phyloP scores from a whole-genome alignment of 2,888 invertebrate genomes.

The Dendrolimus houi region DNA sequence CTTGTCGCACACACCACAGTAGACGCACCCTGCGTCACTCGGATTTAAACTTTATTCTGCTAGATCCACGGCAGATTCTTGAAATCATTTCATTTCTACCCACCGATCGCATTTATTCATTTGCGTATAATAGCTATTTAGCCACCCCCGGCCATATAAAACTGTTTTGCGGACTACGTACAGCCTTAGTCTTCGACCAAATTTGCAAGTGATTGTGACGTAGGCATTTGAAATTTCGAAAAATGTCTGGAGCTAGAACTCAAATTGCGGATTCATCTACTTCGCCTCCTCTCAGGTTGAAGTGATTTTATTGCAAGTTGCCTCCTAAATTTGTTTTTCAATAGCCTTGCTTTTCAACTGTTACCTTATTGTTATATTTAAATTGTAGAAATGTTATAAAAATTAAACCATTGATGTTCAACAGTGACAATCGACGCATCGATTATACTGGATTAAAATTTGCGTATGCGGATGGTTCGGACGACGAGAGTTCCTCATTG shows the following conservation, averaged over 20 bases:
- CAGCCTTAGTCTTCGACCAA: slow-evolving; percentile 31
- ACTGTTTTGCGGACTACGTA: slow-evolving; percentile 25
- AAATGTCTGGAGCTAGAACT: slow-evolving; percentile 66
- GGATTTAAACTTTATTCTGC: slow-evolving; percentile 24
- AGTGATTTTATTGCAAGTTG: slow-evolving; percentile 10
- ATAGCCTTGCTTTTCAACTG: background rate
- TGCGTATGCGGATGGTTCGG: slow-evolving; percentile 58
- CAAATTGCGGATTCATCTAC: slow-evolving; percentile 82
- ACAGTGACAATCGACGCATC: slow-evolving; percentile 52
- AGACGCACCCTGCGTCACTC: slow-evolving; percentile 7
- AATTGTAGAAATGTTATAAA: background rate
- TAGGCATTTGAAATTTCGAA: slow-evolving; percentile 1
- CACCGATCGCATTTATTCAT: slow-evolving; percentile 9
- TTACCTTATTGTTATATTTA: background rate
- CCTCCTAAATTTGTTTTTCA: background rate
- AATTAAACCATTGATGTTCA: slow-evolving; percentile 3
- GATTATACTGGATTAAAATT: slow-evolving; percentile 61
- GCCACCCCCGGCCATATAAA: slow-evolving; percentile 54
- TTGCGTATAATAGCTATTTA: slow-evolving; percentile 18
- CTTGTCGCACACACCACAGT: slow-evolving; percentile 22
- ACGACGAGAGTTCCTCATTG: slow-evolving; percentile 69
- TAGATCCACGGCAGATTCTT: background rate
- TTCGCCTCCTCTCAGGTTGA: slow-evolving; percentile 80
- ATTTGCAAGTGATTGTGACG: slow-evolving; percentile 15
- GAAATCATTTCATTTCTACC: background rate